Base-by-base conservation (phyloP, 2,797 vertebrate species). In the Propithecus deckenii region DNA sequence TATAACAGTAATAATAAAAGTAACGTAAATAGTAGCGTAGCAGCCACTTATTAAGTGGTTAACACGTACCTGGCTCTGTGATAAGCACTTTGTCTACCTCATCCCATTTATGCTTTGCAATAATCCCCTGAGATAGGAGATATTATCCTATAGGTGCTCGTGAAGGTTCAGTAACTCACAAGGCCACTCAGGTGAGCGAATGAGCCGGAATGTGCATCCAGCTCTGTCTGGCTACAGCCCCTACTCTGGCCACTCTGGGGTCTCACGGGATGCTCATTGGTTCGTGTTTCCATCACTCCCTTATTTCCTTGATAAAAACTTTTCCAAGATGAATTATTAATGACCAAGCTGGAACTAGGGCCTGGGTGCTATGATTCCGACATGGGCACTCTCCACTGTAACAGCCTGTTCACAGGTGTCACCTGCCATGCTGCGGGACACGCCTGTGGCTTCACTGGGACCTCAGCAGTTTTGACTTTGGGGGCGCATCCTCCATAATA, bases 221-320 rank as follows among this genome's bases (percentile, higher is more conserved):
- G 15, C 48, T 81, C 76, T 72, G 4, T 86, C 72, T 41, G 43
- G n/a, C 22, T 71, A 1, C 20, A 28, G 75, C 15, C 50, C 41
- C 18, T 38, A 3, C 25, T 28, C 11, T 23, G n/a, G 83, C 18
- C 48, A 13, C 76, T 80, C 0, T 22, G 15, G n/a, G 17, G 4
- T 67, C 55, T 61, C 67, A 43, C 22, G 74, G 57, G 61, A 46
- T 74, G 59, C 32, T 25, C 12, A 81, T 46, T 38, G 48, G 22
- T 48, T 91, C 6, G 6, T 61, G 80, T 92, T 89, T 43, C 79
- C 46, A 43, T 91, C 65, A 38, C n/a, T 23, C 30, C 55, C 48
- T 88, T 88, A 50, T 84, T 63, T 96, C 57, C 74, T 95, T 93
- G 72, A 32, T 65, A 63, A 86, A 86, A 86, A 65, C 38, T 35